Conservation (phyloP, 2,797 vertebrate species). For the Oreortyx pictus region DNA sequence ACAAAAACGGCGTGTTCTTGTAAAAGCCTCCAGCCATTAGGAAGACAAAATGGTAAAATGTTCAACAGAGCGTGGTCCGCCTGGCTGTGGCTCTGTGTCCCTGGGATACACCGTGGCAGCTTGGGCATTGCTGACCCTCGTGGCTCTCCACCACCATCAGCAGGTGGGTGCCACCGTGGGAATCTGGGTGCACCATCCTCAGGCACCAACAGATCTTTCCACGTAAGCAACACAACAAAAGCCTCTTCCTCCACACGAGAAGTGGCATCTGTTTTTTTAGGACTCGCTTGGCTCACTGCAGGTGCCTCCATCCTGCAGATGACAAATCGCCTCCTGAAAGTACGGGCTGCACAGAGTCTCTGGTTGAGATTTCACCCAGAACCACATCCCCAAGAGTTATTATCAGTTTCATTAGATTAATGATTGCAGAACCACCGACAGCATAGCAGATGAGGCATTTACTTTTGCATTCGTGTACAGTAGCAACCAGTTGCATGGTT, state of each 20-base stretch:
- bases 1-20: conserved; percentile 60
- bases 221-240: background rate
- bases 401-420: conserved; percentile 64
- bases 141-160: background rate
- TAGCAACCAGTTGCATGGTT: conserved; percentile 56
- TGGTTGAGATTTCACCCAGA: conserved; percentile 63
- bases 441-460: conserved; percentile 49
- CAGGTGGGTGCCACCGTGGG: accelerated
- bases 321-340: conserved; percentile 56
- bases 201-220: background rate
- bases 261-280: background rate
- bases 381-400: conserved; percentile 66
- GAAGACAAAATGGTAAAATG: conserved; percentile 29
- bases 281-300: conserved; percentile 4
- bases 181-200: background rate
- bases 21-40: conserved; percentile 45
- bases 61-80: background rate
- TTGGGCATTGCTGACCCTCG: background rate
- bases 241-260: background rate
- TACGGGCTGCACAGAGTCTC: conserved; percentile 26
- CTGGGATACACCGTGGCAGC: accelerated
- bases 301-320: conserved; percentile 34
- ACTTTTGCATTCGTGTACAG: conserved; percentile 51
- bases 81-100: background rate
- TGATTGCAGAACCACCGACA: conserved; percentile 44